A percentile compares a stretch with the other conserved stretches of the same genome.
Evolutionary conservation across 1,140 invertebrate species (phyloP).

Genomic region (Eurytemora carolleeae): DNA sequence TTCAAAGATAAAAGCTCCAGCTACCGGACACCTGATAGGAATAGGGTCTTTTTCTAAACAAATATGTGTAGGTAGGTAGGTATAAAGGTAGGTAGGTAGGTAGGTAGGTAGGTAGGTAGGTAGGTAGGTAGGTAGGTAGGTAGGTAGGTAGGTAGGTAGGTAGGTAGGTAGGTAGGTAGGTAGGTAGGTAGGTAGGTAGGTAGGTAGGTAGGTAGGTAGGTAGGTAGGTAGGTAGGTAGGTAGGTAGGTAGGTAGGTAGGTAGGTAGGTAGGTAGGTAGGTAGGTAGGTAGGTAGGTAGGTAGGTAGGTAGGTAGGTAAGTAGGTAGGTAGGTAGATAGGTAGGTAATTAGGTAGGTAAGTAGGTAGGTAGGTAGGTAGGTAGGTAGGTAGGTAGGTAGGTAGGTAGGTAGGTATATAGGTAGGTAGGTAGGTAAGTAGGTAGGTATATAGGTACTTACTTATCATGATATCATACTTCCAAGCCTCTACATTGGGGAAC

Average conservation of each 20-base stretch:
- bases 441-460: constrained; percentile 27
- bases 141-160: neutral
- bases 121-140: neutral
- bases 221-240: neutral
- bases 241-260: neutral
- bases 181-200: neutral
- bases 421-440: neutral
- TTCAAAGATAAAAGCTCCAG: constrained; percentile 81
- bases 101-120: neutral
- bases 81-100: neutral
- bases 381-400: neutral
- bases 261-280: neutral
- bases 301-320: neutral
- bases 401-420: neutral
- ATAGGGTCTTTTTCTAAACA: constrained; percentile 64
- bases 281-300: neutral
- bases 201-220: neutral
- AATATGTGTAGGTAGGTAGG: constrained; percentile 14
- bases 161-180: neutral
- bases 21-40: constrained; percentile 78
- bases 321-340: neutral
- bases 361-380: neutral
- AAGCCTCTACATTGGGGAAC: constrained; percentile 57
- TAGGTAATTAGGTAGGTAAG: too few relatives aligned
- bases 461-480: constrained; percentile 70